Evolutionary conservation across 2,888 invertebrate genomes (phyloP).

Genomic region (Diaphora mendica): DNA sequence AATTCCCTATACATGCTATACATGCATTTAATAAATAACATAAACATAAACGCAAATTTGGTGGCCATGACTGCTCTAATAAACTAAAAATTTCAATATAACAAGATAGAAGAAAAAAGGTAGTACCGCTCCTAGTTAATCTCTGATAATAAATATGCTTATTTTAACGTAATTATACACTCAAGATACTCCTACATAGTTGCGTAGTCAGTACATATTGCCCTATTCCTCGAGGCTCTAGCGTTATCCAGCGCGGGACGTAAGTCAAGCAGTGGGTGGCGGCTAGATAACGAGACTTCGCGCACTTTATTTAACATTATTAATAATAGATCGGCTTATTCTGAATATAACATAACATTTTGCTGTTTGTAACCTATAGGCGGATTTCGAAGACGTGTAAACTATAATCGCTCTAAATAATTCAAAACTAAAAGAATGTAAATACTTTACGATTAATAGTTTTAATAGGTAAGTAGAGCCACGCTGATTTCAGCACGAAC

Average conservation of each 20-base stretch:
- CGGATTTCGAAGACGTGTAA: not conserved
- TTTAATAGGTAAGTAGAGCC: too few relatives aligned
- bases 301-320: constrained; percentile 47
- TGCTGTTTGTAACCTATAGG: not conserved
- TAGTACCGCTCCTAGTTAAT: not conserved
- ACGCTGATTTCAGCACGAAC: too few relatives aligned
- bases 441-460: too few relatives aligned
- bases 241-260: constrained; percentile 35
- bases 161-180: not conserved
- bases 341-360: constrained; percentile 16
- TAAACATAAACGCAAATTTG: not conserved
- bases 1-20: too few relatives aligned
- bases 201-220: not conserved
- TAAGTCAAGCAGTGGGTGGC: constrained; percentile 49
- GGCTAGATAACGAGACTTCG: constrained; percentile 49
- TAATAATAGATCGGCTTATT: constrained; percentile 39
- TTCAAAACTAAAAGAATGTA: too few relatives aligned
- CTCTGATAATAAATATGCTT: not conserved
- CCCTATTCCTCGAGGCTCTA: constrained; percentile 33
- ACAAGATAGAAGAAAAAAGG: too few relatives aligned
- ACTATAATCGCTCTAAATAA: not conserved
- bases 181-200: not conserved
- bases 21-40: too few relatives aligned
- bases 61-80: not conserved
- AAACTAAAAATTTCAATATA: too few relatives aligned